Percentiles rank a stretch among this genome's conserved stretches.
These are phyloP conservation scores for Phrynocephalus forsythii DNA, from an alignment of 2,797 vertebrate genomes.

Conservation along the genomic window DNA sequence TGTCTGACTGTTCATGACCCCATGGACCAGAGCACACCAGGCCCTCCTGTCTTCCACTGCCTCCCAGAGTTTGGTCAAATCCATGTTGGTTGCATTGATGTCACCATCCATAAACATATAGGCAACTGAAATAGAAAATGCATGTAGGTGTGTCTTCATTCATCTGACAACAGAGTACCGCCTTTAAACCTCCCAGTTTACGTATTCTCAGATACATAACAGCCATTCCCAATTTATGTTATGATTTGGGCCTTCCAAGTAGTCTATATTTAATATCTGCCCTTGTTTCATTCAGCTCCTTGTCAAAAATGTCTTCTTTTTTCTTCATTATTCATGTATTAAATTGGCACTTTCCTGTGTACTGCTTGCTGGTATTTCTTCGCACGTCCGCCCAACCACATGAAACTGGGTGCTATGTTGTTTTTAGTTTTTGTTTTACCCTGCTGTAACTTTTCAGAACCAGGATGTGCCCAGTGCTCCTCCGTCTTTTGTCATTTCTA, in stretches of 20 bases:
- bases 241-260: neutral
- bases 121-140: neutral
- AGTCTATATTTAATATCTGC: neutral
- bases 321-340: neutral
- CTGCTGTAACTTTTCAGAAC: neutral
- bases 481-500: neutral
- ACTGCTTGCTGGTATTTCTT: neutral
- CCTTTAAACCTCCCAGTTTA: no score
- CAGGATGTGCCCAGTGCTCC: neutral
- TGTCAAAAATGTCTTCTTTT: neutral
- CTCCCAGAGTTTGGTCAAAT: no score
- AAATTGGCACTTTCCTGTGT: neutral
- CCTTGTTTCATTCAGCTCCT: neutral
- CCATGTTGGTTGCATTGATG: no score
- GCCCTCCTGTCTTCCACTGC: no score
- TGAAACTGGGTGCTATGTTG: neutral
- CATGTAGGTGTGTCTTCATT: neutral
- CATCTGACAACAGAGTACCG: neutral
- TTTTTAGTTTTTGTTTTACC: neutral
- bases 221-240: neutral
- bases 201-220: no score
- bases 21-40: no score
- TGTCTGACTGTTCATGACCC: no score
- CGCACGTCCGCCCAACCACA: neutral
- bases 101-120: no score